These are phyloP conservation scores for Zaprionus bogoriensis DNA, from an alignment of 2,888 invertebrate species.

Conservation along the genomic window DNA sequence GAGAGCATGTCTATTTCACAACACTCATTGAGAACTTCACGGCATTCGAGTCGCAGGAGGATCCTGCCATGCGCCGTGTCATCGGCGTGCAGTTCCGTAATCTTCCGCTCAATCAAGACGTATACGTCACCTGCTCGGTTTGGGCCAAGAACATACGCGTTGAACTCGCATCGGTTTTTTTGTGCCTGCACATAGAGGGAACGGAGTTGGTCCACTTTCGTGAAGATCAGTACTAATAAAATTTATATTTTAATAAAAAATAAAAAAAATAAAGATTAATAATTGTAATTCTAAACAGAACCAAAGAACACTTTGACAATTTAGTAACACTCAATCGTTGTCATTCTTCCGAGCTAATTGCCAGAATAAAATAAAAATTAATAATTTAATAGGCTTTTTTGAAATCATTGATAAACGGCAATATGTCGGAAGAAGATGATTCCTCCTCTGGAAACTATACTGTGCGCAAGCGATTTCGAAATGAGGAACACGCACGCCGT, in stretches of 20 bases:
- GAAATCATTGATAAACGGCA: neutral
- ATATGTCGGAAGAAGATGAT: slow-evolving; percentile 46
- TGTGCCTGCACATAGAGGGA: slow-evolving; percentile 31
- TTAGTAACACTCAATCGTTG: too few species aligned
- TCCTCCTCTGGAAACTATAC: slow-evolving; percentile 47
- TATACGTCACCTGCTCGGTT: slow-evolving; percentile 24
- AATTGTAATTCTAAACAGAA: neutral
- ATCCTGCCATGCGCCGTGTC: slow-evolving; percentile 48
- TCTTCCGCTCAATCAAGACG: slow-evolving; percentile 42
- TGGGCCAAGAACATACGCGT: slow-evolving; percentile 43
- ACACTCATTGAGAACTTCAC: slow-evolving; percentile 31
- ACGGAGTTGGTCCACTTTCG: neutral
- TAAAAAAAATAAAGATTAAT: neutral
- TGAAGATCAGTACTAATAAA: too few species aligned
- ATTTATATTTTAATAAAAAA: too few species aligned
- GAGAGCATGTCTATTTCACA: neutral
- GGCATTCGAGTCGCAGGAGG: neutral
- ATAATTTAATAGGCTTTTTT: neutral
- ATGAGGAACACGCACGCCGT: slow-evolving; percentile 21
- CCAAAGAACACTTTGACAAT: too few species aligned
- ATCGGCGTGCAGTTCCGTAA: slow-evolving; percentile 45
- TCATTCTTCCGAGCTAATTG: too few species aligned
- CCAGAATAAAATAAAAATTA: neutral
- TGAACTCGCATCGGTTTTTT: slow-evolving; percentile 1
- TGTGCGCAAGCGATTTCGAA: slow-evolving; percentile 54